A percentile compares a stretch with the other conserved stretches of the same genome.
Conservation (phyloP, 1,140 invertebrate genomes). For the Nylanderia fulva region DNA sequence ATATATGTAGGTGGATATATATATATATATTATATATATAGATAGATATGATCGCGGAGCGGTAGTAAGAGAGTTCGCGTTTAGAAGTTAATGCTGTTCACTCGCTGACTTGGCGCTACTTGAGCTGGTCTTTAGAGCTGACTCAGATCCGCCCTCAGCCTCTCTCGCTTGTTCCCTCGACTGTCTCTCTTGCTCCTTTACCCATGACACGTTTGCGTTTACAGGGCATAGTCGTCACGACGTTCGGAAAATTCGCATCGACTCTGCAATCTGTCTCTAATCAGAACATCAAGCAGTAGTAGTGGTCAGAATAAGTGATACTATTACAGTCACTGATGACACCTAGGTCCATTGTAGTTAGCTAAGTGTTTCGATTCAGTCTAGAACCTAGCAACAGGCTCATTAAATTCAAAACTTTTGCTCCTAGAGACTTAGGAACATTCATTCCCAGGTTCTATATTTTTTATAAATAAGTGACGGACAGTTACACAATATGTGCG, state of each 20-base stretch:
- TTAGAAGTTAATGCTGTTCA: slow-evolving; percentile 77
- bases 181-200: slow-evolving; percentile 19
- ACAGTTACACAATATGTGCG: too few species aligned
- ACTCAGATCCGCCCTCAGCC: slow-evolving; percentile 83
- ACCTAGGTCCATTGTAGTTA: too few species aligned
- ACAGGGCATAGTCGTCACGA: neutral
- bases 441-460: too few species aligned
- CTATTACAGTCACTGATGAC: too few species aligned
- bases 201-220: slow-evolving; percentile 14
- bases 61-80: slow-evolving; percentile 73
- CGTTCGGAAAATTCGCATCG: slow-evolving; percentile 14
- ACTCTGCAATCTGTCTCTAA: neutral
- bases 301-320: too few species aligned
- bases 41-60: slow-evolving; percentile 76
- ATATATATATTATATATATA: slow-evolving; percentile 37
- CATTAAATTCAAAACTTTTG: too few species aligned
- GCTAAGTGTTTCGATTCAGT: too few species aligned
- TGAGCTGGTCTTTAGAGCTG: slow-evolving; percentile 80
- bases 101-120: slow-evolving; percentile 84
- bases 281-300: neutral
- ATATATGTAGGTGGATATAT: slow-evolving; percentile 22
- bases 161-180: slow-evolving; percentile 34
- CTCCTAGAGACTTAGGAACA: too few species aligned
- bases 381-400: too few species aligned
- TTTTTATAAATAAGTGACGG: too few species aligned